Evolutionary conservation across 2,888 invertebrate species (phyloP), one percentile per base, ranked within the genome.

Genomic region (Zygothrica quintamaculata): DNA sequence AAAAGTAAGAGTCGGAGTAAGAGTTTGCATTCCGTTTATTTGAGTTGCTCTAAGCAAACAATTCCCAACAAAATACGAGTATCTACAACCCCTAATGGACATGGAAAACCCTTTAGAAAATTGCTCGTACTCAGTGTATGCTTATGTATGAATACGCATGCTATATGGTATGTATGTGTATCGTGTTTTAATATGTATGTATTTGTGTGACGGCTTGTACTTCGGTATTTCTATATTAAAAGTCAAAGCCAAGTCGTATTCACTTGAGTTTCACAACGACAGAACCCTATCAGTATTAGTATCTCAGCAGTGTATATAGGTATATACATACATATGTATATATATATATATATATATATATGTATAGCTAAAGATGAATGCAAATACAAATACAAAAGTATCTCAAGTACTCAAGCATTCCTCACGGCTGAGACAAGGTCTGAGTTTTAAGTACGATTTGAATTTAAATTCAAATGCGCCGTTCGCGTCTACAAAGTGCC

Each of bases 401-500:
- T 86, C 81, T 78, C 84, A 86, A 78, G 78, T 78, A 68, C 57
- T 64, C 18, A 40, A 65, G 84, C 73, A 84, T 80, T 78, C 84
- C 86, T 70, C 79, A 59, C 65, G 71, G 31, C 57, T 13, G 34
- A 46, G 65, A 64, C 84, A 74, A 78, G 73, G 52, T 40, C 76
- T 65, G 77, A 58, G 58, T 76, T 76, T 65, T 71, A 76, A 76
- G 73, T 76, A 47, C 73, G 53, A 76, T 36, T 57, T 47, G 65
- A 71, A 72, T 65, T 74, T 73, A 81, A 74, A 74, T 81, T 84
- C 72, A 80, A 78, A 86, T 80, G 86, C 86, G 77, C 52, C 71
- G 61, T 59, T 72, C 72, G 55, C 71, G 51, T 77, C 71, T 72
- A 65, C 78, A 29, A 74, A 77, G 77, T 85, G 86, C 70, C 65